Base-by-base conservation (phyloP, 2,113 vertebrate species). In the Opisthocomus hoazin region DNA sequence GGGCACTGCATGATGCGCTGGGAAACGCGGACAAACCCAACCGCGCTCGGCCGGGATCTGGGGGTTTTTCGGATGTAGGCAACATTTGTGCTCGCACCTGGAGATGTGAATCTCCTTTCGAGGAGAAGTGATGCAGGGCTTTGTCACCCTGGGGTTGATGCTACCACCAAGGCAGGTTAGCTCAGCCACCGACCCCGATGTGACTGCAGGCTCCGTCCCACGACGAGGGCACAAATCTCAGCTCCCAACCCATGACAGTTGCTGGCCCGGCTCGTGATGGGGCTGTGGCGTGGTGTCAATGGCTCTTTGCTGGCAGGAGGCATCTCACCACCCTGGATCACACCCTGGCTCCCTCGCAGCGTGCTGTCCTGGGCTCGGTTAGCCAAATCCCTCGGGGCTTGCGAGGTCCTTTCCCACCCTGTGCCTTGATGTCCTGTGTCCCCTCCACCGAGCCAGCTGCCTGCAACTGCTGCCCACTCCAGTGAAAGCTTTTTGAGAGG, bases 281-380 rank as follows among this genome's bases (percentile, higher is more conserved):
- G 29, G 39, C 4, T 1, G 43, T 13, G 14, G 10, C 64, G 4
- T 1, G 6, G 18, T 19, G 61, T 30, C 18, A 11, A 53, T 2
- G 3, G 71, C 45, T 70, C 22, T 21, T 65, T 0, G 0, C 30
- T 15, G 57, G 27, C n/a, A 27, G 78, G 60, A 63, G 36, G 8
- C 43, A 15, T 22, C 53, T 58, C 10, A 0, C 53, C 34, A 13
- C 2, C 11, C 11, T 1, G 45, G 63, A 24, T 77, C 43, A 7
- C 37, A 23, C 5, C 37, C 16, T 0, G 1, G 7, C 43, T 58
- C 11, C 45, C 15, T 53, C 2, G 0, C 12, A 13, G 53, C 0
- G 0, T 26, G 43, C 19, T 34, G 32, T 22, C 21, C 11, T 30
- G n/a, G 30, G 32, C 75, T 37, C 48, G 11, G 20, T 12, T 2